Percentiles rank a stretch among this genome's conserved stretches.
phyloP scores from a whole-genome alignment of 2,888 invertebrate genomes.

The Anaspis maculata region DNA sequence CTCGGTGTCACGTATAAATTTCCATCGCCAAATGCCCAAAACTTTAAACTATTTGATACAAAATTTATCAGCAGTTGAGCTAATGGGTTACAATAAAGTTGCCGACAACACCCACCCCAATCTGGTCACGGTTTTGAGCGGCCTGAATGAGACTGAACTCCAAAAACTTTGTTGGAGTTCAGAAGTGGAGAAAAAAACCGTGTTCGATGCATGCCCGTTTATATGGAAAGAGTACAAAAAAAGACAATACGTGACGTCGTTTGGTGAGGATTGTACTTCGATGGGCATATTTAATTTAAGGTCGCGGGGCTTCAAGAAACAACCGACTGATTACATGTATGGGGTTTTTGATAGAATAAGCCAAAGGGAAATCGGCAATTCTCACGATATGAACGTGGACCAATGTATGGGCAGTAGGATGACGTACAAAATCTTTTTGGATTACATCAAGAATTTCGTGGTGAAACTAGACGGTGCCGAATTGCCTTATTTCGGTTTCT shows the following conservation, averaged over 20 bases:
- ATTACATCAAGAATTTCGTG: constrained; percentile 61
- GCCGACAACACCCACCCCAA: constrained; percentile 94
- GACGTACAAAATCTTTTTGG: constrained; percentile 61
- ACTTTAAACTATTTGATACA: constrained; percentile 53
- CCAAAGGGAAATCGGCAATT: constrained; percentile 59
- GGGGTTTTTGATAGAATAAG: constrained; percentile 64
- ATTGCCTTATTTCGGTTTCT: constrained; percentile 68
- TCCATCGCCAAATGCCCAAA: constrained; percentile 74
- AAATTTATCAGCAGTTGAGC: constrained; percentile 58
- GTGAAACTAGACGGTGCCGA: constrained; percentile 48
- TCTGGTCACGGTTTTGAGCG: constrained; percentile 70
- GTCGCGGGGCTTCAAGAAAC: constrained; percentile 65
- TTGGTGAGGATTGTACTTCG: constrained; percentile 73
- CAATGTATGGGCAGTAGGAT: constrained; percentile 64
- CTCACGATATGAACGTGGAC: constrained; percentile 54
- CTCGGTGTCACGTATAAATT: constrained; percentile 76
- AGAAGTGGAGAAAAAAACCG: constrained; percentile 33
- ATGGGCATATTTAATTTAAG: constrained; percentile 76
- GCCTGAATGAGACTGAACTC: constrained; percentile 58
- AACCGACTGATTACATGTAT: constrained; percentile 80
- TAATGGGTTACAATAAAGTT: constrained; percentile 87
- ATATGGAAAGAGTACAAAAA: constrained; percentile 74
- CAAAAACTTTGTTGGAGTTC: constrained; percentile 51
- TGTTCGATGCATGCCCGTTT: constrained; percentile 76
- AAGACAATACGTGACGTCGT: constrained; percentile 66